Conservation (phyloP, 23 tunicate genomes). For the Styela plicata region DNA sequence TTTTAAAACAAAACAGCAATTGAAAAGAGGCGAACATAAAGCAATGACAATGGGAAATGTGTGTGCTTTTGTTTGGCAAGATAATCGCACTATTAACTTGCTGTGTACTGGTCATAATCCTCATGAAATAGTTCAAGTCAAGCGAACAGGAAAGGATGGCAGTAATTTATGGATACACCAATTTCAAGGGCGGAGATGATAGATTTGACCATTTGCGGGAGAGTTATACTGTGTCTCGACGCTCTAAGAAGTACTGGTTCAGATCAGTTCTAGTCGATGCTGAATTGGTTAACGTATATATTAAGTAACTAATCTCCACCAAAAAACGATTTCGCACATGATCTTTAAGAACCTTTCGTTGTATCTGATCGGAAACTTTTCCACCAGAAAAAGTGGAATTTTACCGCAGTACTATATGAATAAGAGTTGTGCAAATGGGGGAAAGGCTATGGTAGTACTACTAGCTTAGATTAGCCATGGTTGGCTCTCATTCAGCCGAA, state of each 20-base stretch:
- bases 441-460: neutral
- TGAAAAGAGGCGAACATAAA: conserved; percentile 18
- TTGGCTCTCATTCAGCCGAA: conserved; percentile 13
- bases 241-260: conserved; percentile 25
- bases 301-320: neutral
- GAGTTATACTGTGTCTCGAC: conserved; percentile 6
- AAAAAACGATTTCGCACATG: neutral
- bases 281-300: neutral
- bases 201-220: conserved; percentile 29
- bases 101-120: conserved; percentile 22
- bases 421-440: neutral
- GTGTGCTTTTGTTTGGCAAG: conserved; percentile 10
- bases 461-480: neutral
- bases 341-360: neutral
- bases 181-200: conserved; percentile 34
- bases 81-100: conserved; percentile 20
- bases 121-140: conserved; percentile 1
- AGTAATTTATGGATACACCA: conserved; percentile 21
- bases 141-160: conserved; percentile 17
- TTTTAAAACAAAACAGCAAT: neutral
- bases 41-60: conserved; percentile 1
- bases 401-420: neutral
- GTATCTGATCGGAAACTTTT: neutral
- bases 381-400: neutral
- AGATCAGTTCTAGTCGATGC: neutral